Conservation (phyloP, 1,140 invertebrate genomes). For the Penaeus chinensis region DNA sequence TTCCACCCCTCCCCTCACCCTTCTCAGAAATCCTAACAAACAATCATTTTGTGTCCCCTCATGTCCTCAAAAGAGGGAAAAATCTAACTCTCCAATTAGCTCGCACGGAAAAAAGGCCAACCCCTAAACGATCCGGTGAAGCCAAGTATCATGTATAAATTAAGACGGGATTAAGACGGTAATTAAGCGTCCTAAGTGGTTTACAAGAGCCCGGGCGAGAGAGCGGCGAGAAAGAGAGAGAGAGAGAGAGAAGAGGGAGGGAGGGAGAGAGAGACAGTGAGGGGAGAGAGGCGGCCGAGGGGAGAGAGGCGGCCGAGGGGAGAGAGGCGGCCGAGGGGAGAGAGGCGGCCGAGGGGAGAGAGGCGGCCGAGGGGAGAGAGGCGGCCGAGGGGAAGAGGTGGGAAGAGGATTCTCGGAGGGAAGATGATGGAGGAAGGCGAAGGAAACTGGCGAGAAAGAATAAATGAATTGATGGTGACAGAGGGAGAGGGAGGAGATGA, state of each 20-base stretch:
- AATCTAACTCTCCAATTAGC: slow-evolving; percentile 47
- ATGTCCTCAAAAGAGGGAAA: slow-evolving; percentile 36
- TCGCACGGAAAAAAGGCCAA: slow-evolving; percentile 8
- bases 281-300: not conserved
- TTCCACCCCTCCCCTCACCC: not conserved
- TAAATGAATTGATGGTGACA: not conserved
- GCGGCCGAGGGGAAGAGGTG: not conserved
- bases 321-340: not conserved
- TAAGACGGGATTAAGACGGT: slow-evolving; percentile 47
- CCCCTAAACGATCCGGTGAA: slow-evolving; percentile 39
- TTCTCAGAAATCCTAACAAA: slow-evolving; percentile 37
- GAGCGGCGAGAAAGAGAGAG: slow-evolving; percentile 13
- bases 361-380: not conserved
- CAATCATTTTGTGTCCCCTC: slow-evolving; percentile 36
- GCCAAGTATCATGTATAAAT: slow-evolving; percentile 50
- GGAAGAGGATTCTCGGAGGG: not conserved
- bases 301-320: not conserved
- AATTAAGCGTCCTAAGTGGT: slow-evolving; percentile 50
- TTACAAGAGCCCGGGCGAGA: slow-evolving; percentile 34
- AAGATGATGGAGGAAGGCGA: not conserved
- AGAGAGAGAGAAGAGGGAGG: not conserved
- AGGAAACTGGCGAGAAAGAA: not conserved
- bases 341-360: not conserved
- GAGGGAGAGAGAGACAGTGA: not conserved
- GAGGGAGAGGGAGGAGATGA: slow-evolving; percentile 15